Base-by-base conservation (phyloP, 2,888 invertebrate species). In the Ophonus ardosiacus region DNA sequence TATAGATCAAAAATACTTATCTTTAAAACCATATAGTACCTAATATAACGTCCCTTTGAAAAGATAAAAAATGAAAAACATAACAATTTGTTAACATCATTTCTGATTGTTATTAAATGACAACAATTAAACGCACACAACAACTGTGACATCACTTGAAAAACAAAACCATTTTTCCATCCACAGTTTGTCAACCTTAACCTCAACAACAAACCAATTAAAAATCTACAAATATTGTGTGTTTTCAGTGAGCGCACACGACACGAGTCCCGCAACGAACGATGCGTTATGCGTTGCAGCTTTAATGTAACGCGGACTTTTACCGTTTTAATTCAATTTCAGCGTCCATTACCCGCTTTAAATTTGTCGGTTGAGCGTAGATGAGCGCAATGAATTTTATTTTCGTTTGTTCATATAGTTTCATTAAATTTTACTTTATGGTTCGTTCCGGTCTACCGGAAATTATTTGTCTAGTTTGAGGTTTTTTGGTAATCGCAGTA, bases 241-340 rank as follows among this genome's bases (percentile, higher is more conserved):
- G 63, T 38, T 13, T 65, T 15, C 38, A 21, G 59, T 43, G 24
- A 17, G 43, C 18, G 40, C 40, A 17, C 65, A 24, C 40, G n/a
- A 15, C 40, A 68, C 68, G 7, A 15, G 17, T 40, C 17, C 1
- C 15, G 31, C 65, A 18, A 57, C 61, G 80, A 15, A 51, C 65
- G 81, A 18, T 31, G 40, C 81, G 76, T 76, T 76, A 24, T 76
- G 56, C 51, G 76, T 51, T 31, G 85, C 80, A 71, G 68, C 80
- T 68, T 80, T 68, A 68, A 84, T 85, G 80, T 21, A 79, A 68
- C 57, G 40, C 57, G 85, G 80, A 85, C 85, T 85, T 85, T 85
- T 85, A 79, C 80, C 68, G 68, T 85, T 85, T 85, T 85, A 85
- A 85, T 85, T 85, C 85, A 85, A 85, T 85, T 85, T 85, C 85